These are phyloP conservation scores for Boleophthalmus pectinirostris DNA, from an alignment of 2,113 vertebrate species.

Conservation along the genomic window DNA sequence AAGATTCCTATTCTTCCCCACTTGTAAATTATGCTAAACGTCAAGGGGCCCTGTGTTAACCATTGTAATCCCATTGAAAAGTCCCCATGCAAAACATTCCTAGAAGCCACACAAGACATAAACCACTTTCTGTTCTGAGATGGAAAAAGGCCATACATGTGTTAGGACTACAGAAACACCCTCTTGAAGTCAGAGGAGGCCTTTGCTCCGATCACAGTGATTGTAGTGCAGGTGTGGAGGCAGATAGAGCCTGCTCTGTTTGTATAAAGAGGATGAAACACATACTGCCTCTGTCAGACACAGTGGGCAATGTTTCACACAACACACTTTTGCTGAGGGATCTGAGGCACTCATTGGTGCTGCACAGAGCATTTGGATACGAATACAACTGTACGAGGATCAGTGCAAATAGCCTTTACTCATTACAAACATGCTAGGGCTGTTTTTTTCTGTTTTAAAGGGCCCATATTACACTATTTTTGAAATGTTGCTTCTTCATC, in stretches of 20 bases:
- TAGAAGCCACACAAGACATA: slow-evolving; percentile 56
- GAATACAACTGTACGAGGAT: background rate
- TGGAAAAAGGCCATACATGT: slow-evolving; percentile 23
- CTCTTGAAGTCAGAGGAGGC: slow-evolving; percentile 22
- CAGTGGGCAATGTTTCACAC: slow-evolving; percentile 29
- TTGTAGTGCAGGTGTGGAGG: slow-evolving; percentile 70
- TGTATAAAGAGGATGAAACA: slow-evolving; percentile 26
- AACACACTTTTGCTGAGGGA: slow-evolving; percentile 16
- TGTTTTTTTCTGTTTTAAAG: background rate
- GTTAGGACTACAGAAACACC: slow-evolving; percentile 13
- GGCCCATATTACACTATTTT: no score
- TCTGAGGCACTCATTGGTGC: slow-evolving; percentile 38
- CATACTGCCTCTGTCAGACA: slow-evolving; percentile 51
- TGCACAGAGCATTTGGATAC: slow-evolving; percentile 13
- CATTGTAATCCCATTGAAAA: slow-evolving; percentile 54
- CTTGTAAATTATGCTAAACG: slow-evolving; percentile 71
- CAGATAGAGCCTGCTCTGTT: slow-evolving; percentile 63
- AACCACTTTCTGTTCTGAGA: slow-evolving; percentile 60
- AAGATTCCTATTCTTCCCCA: slow-evolving; percentile 49
- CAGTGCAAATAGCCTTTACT: background rate
- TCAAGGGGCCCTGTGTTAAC: slow-evolving; percentile 54
- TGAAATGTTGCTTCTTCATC: no score
- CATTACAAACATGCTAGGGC: background rate
- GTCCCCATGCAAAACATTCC: slow-evolving; percentile 46
- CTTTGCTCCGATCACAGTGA: slow-evolving; percentile 43